Percentiles rank a stretch among this genome's conserved stretches.
These are phyloP conservation scores for Volucella inflata DNA, from an alignment of 2,888 invertebrate genomes.

Conservation along the genomic window DNA sequence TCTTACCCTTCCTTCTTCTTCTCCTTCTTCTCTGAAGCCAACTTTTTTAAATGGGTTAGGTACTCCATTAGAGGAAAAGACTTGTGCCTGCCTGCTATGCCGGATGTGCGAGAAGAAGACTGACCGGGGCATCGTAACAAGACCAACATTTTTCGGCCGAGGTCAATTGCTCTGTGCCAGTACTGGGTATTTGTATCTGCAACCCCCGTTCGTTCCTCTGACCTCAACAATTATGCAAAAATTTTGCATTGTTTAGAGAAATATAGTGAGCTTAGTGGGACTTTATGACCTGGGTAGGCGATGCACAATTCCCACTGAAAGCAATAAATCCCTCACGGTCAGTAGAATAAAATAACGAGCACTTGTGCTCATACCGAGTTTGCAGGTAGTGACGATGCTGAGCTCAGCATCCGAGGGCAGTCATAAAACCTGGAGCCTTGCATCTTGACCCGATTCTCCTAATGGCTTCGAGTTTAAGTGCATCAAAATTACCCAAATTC, in stretches of 20 bases:
- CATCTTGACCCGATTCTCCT: constrained; percentile 73
- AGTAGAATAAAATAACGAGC: constrained; percentile 73
- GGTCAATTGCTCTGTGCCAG: constrained; percentile 65
- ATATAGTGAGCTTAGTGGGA: constrained; percentile 19
- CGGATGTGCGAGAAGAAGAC: constrained; percentile 65
- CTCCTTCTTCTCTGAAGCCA: constrained; percentile 15
- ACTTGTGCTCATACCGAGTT: constrained; percentile 33
- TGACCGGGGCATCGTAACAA: constrained; percentile 65
- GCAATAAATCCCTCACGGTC: constrained; percentile 74
- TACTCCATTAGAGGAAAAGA: constrained; percentile 65
- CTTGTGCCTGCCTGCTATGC: constrained; percentile 28
- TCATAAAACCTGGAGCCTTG: constrained; percentile 74
- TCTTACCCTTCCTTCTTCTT: neutral
- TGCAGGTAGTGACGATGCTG: constrained; percentile 14
- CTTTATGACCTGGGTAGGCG: neutral
- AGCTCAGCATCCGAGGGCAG: constrained; percentile 39
- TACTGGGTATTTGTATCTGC: too few species aligned
- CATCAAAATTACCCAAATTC: constrained; percentile 42
- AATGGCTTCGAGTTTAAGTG: constrained; percentile 57
- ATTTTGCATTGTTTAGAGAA: constrained; percentile 67
- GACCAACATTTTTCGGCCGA: constrained; percentile 72
- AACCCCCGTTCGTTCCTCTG: neutral
- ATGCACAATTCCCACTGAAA: constrained; percentile 25
- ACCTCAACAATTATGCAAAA: constrained; percentile 57
- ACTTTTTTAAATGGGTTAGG: constrained; percentile 65